A percentile compares a stretch with the other conserved stretches of the same genome.
These are phyloP conservation scores for Chelonia mydas DNA, from an alignment of 2,797 vertebrate species.

Conservation along the genomic window DNA sequence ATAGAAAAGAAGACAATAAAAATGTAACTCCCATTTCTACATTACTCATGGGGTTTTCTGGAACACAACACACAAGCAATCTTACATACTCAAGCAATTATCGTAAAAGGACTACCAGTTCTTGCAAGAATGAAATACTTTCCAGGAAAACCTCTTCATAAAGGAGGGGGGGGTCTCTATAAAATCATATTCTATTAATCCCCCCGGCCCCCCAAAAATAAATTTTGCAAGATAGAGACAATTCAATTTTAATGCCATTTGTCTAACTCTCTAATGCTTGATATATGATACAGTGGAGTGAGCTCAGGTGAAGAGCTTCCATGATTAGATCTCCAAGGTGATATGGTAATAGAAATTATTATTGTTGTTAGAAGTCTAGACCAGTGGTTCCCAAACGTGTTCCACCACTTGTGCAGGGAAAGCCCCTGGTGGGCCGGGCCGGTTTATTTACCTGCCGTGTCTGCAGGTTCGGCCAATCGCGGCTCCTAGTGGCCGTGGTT, in stretches of 20 bases:
- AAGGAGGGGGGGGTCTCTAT: background rate
- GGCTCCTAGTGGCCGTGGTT: no score
- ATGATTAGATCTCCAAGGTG: background rate
- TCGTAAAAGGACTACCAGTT: background rate
- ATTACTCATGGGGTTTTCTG: conserved; percentile 7
- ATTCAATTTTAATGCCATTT: conserved; percentile 25
- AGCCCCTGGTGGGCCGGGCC: no score
- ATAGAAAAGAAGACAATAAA: background rate
- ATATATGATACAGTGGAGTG: background rate
- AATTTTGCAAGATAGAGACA: conserved; percentile 17
- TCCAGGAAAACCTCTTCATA: conserved; percentile 18
- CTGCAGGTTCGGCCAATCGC: no score
- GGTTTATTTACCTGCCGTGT: no score
- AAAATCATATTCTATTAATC: background rate
- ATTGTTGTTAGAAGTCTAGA: background rate
- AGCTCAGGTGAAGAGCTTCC: background rate
- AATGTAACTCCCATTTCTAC: background rate
- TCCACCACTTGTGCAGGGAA: no score
- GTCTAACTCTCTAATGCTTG: conserved; percentile 18
- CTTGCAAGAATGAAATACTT: conserved; percentile 23
- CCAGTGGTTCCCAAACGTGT: background rate
- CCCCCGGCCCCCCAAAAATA: background rate
- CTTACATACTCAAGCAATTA: background rate
- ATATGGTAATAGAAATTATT: no score
- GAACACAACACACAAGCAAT: background rate